A percentile compares a stretch with the other conserved stretches of the same genome.
Evolutionary conservation across 2,888 invertebrate genomes (phyloP).

Genomic region (Romanomermis culicivorax): DNA sequence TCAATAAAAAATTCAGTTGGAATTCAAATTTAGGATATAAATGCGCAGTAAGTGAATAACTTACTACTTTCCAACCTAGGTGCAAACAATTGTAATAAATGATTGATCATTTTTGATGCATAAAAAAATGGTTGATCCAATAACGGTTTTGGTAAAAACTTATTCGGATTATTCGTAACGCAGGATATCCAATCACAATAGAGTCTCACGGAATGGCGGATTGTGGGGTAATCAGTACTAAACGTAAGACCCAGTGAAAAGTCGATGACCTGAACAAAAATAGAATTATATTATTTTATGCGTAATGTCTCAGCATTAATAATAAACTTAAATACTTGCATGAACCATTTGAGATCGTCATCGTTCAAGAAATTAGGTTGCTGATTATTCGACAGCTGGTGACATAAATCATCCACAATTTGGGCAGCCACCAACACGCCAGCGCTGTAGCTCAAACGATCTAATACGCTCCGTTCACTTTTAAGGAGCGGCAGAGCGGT

Average conservation of each 20-base stretch:
- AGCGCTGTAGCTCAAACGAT: neutral
- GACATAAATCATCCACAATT: neutral
- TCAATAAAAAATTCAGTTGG: neutral
- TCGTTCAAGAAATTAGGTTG: slow-evolving; percentile 35
- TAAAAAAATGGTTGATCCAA: slow-evolving; percentile 70
- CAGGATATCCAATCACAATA: slow-evolving; percentile 85
- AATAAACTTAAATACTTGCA: slow-evolving; percentile 43
- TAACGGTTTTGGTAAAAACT: slow-evolving; percentile 59
- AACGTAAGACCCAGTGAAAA: slow-evolving; percentile 72
- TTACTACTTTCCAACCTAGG: slow-evolving; percentile 49
- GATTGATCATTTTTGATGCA: too few relatives aligned
- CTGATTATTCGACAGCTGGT: neutral
- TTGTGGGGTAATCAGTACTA: slow-evolving; percentile 62
- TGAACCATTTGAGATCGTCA: slow-evolving; percentile 43
- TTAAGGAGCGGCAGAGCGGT: neutral
- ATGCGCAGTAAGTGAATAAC: neutral
- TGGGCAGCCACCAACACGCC: neutral
- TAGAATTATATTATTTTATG: neutral
- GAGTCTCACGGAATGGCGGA: too few relatives aligned
- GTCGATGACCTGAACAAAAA: slow-evolving; percentile 51
- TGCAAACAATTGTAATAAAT: slow-evolving; percentile 79
- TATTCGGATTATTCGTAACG: slow-evolving; percentile 45
- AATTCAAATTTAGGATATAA: neutral
- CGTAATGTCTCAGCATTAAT: neutral
- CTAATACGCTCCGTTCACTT: neutral